A percentile compares a stretch with the other conserved stretches of the same genome.
Conservation (phyloP, 1,140 invertebrate genomes). For the Neocloeon triangulifer region DNA sequence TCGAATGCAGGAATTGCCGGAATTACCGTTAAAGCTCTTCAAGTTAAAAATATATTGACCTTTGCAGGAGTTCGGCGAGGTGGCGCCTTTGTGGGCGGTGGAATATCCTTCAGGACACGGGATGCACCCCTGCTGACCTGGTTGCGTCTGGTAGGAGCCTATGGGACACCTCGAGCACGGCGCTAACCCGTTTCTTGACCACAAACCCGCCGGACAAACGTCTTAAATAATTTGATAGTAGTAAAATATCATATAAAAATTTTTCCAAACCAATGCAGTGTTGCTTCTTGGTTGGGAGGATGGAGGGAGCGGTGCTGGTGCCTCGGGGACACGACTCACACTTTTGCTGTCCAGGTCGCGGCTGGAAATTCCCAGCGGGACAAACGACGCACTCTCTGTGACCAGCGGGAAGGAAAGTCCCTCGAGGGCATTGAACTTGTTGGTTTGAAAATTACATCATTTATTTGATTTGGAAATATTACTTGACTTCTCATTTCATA, state of each 20-base stretch:
- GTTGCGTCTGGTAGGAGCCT: constrained; percentile 32
- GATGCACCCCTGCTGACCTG: constrained; percentile 27
- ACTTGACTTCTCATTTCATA: too few species aligned
- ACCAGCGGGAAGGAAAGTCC: constrained; percentile 35
- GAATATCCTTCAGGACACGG: constrained; percentile 29
- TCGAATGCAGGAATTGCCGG: too few species aligned
- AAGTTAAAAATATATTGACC: too few species aligned
- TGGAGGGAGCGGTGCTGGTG: too few species aligned
- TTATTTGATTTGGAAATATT: too few species aligned
- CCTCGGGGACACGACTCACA: constrained; percentile 34
- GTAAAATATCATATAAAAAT: constrained; percentile 7
- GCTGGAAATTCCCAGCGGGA: constrained; percentile 32
- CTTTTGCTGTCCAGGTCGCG: constrained; percentile 22
- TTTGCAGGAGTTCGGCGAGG: constrained; percentile 22
- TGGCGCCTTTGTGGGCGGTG: constrained; percentile 24
- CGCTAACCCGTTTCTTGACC: constrained; percentile 20
- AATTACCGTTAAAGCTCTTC: too few species aligned
- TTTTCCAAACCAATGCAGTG: too few species aligned
- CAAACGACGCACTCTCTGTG: constrained; percentile 28
- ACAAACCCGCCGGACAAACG: constrained; percentile 26
- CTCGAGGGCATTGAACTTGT: constrained; percentile 39
- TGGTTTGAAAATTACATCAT: too few species aligned
- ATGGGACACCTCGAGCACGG: constrained; percentile 32
- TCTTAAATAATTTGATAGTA: too few species aligned
- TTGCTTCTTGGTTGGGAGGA: too few species aligned